Evolutionary conservation across 2,797 vertebrate species (phyloP).

Genomic region (Paramormyrops hopkinsi): DNA sequence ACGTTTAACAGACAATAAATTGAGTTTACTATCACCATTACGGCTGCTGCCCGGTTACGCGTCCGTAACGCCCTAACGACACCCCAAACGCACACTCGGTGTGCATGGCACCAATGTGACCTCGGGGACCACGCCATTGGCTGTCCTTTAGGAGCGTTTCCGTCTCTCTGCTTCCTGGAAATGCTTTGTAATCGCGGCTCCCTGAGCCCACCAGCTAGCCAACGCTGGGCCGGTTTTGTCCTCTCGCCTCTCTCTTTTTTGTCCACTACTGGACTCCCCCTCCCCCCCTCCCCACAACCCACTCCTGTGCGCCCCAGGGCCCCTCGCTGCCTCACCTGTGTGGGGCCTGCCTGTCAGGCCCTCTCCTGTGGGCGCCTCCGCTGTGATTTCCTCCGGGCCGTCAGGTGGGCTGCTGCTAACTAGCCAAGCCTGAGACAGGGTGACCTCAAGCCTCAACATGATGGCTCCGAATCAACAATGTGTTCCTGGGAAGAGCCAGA

Average conservation of each 20-base stretch:
- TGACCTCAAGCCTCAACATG: slow-evolving; percentile 75
- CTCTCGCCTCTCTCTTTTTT: slow-evolving; percentile 37
- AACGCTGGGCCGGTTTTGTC: slow-evolving; percentile 19
- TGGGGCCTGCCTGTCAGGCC: slow-evolving; percentile 68
- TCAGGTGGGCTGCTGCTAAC: slow-evolving; percentile 77
- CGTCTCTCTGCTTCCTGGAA: too few relatives aligned
- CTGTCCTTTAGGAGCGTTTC: too few relatives aligned
- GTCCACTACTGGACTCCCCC: slow-evolving; percentile 48
- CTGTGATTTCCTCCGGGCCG: slow-evolving; percentile 74
- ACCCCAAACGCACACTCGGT: neutral
- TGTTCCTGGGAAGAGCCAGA: slow-evolving; percentile 68
- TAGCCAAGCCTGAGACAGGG: slow-evolving; percentile 79
- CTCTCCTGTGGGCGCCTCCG: slow-evolving; percentile 69
- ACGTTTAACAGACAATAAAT: slow-evolving; percentile 39
- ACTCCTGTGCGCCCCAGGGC: slow-evolving; percentile 17
- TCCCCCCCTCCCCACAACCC: neutral
- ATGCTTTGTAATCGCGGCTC: neutral
- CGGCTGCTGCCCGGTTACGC: neutral
- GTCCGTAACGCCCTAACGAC: neutral
- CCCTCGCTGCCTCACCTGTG: slow-evolving; percentile 41
- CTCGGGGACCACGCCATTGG: neutral
- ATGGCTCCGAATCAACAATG: slow-evolving; percentile 77
- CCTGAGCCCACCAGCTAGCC: neutral
- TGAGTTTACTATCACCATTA: slow-evolving; percentile 11
- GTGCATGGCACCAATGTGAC: neutral